Base-by-base conservation (phyloP, 92 coral and sea anemone species). In the Zoanthus sociatus region DNA sequence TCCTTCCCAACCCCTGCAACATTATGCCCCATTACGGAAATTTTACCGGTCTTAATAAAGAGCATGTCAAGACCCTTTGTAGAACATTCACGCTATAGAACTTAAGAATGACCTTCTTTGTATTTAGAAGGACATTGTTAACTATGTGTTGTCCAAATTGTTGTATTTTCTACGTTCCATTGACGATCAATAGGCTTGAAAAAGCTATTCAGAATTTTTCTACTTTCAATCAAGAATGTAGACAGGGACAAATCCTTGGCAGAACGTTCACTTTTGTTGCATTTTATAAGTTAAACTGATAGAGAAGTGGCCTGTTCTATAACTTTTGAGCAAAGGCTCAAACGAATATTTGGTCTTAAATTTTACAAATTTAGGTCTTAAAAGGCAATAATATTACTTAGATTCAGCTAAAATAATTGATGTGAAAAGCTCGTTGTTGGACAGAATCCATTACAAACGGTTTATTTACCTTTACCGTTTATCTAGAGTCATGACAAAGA, bases 401-500 rank as follows among this genome's bases (percentile, higher is more conserved):
- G 42, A 37, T 37, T 37, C 4, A 37, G 42, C 42, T 37, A 37
- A 37, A 37, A 37, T 37, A 37, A 37, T 37, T 37, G 3, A 7
- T 58, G 15, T 58, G 64, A n/a, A 10, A 54, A 14, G n/a, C 3
- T 54, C n/a, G 64, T 5, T 58, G 3, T 6, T 0, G 6, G 64
- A 12, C 17, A 10, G 64, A 63, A 6, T 30, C 21, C 21, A 18
- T 61, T 61, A 4, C 26, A 61, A 16, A 61, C 69, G 10, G 9
- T 63, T 63, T 0, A 5, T 30, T 33, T 0, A 10, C 9, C 0
- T 77, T 77, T 77, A 30, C 15, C 44, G 0, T 2, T 74, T 9
- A 74, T 76, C 67, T 55, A 95, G 98, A 94, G 98, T 63, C 94
- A 95, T 47, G 88, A 87, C 69, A 88, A 69, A 7, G 98, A 91